These are phyloP conservation scores for Macrotis lagotis DNA, from an alignment of 2,113 vertebrate genomes.

Conservation along the genomic window DNA sequence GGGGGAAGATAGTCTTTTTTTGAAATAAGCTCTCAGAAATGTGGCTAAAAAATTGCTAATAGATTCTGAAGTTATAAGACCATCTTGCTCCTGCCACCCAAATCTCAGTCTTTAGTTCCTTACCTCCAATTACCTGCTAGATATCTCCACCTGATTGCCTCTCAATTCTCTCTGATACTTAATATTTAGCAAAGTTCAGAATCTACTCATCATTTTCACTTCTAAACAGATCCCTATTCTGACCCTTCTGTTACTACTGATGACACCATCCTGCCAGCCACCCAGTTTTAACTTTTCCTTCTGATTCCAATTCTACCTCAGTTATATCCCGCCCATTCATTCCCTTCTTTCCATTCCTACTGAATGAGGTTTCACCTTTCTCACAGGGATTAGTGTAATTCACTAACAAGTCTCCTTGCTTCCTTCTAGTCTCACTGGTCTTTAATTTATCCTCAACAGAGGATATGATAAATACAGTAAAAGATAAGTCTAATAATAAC, in stretches of 20 bases:
- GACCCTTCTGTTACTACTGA: background rate
- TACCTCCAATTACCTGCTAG: background rate
- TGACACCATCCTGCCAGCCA: background rate
- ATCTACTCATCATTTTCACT: background rate
- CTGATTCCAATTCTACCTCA: background rate
- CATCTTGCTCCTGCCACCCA: background rate
- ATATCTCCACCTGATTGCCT: background rate
- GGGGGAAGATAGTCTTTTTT: background rate
- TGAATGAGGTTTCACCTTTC: background rate
- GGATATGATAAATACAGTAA: background rate
- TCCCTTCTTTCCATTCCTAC: background rate
- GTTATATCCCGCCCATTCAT: background rate
- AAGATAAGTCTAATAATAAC: background rate
- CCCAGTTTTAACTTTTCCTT: background rate
- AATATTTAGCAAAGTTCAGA: background rate
- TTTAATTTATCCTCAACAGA: background rate
- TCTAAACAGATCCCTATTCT: background rate
- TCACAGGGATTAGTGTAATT: background rate
- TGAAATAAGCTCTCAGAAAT: background rate
- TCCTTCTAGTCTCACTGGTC: background rate
- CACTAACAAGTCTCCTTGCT: background rate
- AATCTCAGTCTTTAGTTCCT: background rate
- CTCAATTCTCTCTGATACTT: background rate
- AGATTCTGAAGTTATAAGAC: background rate
- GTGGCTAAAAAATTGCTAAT: background rate